Evolutionary conservation across 1,140 invertebrate genomes (phyloP), one percentile per base, ranked within the genome.

Genomic region (Eufriesea mexicana): DNA sequence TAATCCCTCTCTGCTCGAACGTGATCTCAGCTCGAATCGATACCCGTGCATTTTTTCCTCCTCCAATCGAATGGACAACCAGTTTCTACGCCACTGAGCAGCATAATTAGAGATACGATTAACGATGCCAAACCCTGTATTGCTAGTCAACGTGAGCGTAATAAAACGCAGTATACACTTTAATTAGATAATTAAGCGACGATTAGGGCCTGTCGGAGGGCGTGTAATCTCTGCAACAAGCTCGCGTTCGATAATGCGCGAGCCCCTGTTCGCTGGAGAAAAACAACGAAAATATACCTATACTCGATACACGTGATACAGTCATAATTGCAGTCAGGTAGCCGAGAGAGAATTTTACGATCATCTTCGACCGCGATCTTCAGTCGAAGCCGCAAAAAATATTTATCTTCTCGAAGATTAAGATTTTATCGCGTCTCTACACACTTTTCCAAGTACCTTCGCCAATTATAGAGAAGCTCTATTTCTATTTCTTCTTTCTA

Each of bases 121-220:
- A 86, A 88, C 83, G 79, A 87, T 88, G 80, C 87, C 86, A 88
- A 73, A 88, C 67, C 47, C 73, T 88, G 84, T 85, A 88, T 89
- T 86, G 78, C 87, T 87, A 89, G 86, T 88, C 86, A 85, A 85
- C 71, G 75, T 55, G 47, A 85, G 79, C 62, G 77, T 83, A 86
- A 74, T 78, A 77, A 86, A 81, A 62, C 54, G 73, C 77, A 57
- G 61, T 74, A 51, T 75, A 75, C 61, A 51, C 54, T 77, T 88
- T 88, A 79, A 87, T 86, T 80, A 80, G 64, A 12, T 64, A 61
- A 80, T 86, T 86, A 86, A 70, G 35, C 28, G 57, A 68, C 35
- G 71, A 79, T 86, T 86, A 79, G 61, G 23, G 54, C 23, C 18
- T 79, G 28, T 79, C 28, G 73, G 57, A 59, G 49, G 64, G 66